These are phyloP conservation scores for Lapara coniferarum DNA, from an alignment of 2,888 invertebrate species.

Conservation along the genomic window DNA sequence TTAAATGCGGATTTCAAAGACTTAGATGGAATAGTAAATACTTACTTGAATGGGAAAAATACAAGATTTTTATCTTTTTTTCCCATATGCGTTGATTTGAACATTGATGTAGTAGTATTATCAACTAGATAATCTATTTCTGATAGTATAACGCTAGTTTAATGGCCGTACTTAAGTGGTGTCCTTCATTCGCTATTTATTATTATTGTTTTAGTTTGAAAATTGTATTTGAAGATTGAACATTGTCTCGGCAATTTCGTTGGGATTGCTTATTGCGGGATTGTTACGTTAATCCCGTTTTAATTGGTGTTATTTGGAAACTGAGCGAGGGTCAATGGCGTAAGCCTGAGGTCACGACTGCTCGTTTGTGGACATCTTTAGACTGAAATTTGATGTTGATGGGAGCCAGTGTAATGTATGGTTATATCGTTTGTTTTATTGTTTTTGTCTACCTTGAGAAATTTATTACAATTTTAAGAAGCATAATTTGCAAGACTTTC, in stretches of 20 bases:
- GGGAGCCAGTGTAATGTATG: background rate
- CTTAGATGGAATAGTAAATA: too few relatives aligned
- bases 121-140: background rate
- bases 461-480: too few relatives aligned
- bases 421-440: background rate
- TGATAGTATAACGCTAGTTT: conserved; percentile 31
- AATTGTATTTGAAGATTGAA: conserved; percentile 44
- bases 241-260: conserved; percentile 26
- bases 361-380: background rate
- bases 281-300: conserved; percentile 25
- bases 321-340: background rate
- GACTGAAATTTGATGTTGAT: conserved; percentile 6
- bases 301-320: conserved; percentile 23
- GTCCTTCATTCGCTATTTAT: conserved; percentile 58
- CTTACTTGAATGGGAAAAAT: too few relatives aligned
- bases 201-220: conserved; percentile 57
- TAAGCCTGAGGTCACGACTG: background rate
- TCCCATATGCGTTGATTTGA: too few relatives aligned
- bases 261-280: conserved; percentile 20
- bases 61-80: too few relatives aligned
- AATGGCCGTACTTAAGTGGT: conserved; percentile 42
- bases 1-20: too few relatives aligned
- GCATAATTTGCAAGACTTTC: background rate
- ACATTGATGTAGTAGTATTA: too few relatives aligned
- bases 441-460: background rate